Percentiles rank a stretch among this genome's conserved stretches.
Evolutionary conservation across 2,113 vertebrate genomes (phyloP).

Genomic region (Sorex fumeus): DNA sequence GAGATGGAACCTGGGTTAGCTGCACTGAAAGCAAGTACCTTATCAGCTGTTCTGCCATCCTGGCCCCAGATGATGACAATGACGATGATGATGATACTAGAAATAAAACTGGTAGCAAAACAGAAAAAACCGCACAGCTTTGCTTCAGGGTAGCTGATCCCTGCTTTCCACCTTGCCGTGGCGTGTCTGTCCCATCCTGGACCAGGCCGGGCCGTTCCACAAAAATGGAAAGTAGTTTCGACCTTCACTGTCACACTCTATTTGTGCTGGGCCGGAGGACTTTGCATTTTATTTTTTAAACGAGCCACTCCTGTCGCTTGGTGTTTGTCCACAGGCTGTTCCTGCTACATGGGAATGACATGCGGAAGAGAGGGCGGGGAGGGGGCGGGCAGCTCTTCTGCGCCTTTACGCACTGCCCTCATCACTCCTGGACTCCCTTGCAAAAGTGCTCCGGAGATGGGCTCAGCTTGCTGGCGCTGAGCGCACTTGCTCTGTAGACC

Average conservation of each 20-base stretch:
- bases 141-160: neutral
- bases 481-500: too few species aligned
- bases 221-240: slow-evolving; percentile 86
- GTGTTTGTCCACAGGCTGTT: slow-evolving; percentile 84
- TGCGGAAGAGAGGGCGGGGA: too few species aligned
- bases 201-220: slow-evolving; percentile 85
- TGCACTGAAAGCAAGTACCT: too few species aligned
- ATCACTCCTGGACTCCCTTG: too few species aligned
- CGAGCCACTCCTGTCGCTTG: slow-evolving; percentile 87
- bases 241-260: slow-evolving; percentile 89
- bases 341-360: slow-evolving; percentile 62
- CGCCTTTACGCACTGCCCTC: too few species aligned
- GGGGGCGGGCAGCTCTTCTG: too few species aligned
- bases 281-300: slow-evolving; percentile 90
- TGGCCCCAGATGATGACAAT: too few species aligned
- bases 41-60: too few species aligned
- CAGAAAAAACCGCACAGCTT: neutral
- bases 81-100: neutral
- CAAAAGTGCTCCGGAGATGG: too few species aligned
- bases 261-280: slow-evolving; percentile 83
- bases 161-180: neutral
- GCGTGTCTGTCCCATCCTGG: slow-evolving; percentile 65
- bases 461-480: too few species aligned
- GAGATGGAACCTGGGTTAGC: too few species aligned
- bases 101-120: slow-evolving; percentile 50